Evolutionary conservation across 2,113 vertebrate genomes (phyloP).

Genomic region (Perca schrenkii): DNA sequence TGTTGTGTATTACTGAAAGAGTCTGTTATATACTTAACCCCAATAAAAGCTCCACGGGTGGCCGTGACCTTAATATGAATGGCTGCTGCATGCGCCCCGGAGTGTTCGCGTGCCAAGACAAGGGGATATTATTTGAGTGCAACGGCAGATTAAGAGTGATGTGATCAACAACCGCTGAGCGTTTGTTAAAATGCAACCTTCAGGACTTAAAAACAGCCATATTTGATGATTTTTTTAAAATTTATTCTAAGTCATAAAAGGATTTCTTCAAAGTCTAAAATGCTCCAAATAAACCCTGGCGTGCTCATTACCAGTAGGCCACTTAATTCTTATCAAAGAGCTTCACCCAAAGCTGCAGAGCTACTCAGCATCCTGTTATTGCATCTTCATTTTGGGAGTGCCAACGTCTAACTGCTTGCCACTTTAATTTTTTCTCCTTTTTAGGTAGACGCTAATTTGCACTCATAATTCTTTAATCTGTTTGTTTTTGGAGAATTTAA

Average conservation of each 20-base stretch:
- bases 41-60: constrained; percentile 65
- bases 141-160: constrained; percentile 51
- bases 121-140: constrained; percentile 41
- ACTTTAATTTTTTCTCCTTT: not conserved
- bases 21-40: constrained; percentile 76
- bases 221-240: not conserved
- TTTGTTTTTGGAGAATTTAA: constrained; percentile 15
- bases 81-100: constrained; percentile 24
- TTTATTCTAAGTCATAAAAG: constrained; percentile 4
- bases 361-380: constrained; percentile 31
- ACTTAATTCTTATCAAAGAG: constrained; percentile 42
- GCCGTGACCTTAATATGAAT: constrained; percentile 68
- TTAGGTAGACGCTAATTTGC: constrained; percentile 19
- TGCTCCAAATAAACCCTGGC: constrained; percentile 14
- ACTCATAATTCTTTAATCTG: not conserved
- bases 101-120: constrained; percentile 26
- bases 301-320: constrained; percentile 19
- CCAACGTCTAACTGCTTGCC: not conserved
- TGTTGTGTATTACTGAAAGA: constrained; percentile 50
- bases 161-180: constrained; percentile 25
- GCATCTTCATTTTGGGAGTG: constrained; percentile 13
- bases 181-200: constrained; percentile 30
- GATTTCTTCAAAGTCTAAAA: constrained; percentile 40
- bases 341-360: constrained; percentile 35
- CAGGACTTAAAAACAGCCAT: not conserved